A percentile compares a stretch with the other conserved stretches of the same genome.
Conservation (phyloP, 1,140 invertebrate genomes). For the Hycleus cichorii region DNA sequence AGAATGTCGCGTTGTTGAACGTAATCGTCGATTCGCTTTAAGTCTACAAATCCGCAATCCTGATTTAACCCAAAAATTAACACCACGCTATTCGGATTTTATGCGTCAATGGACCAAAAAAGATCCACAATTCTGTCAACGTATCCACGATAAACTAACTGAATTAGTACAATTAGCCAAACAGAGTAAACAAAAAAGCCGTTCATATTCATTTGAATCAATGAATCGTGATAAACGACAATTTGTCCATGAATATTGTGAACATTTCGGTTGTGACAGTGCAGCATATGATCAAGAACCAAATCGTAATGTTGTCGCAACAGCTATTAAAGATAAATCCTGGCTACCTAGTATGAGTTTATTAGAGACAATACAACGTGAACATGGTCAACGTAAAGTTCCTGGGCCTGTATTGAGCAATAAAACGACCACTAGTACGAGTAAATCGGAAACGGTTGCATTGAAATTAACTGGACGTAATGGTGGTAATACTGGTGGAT, state of each 20-base stretch:
- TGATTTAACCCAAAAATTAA: slow-evolving; percentile 70
- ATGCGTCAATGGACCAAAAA: slow-evolving; percentile 79
- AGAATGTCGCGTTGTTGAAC: slow-evolving; percentile 78
- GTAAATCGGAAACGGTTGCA: slow-evolving; percentile 28
- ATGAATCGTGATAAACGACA: slow-evolving; percentile 88
- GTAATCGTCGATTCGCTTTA: slow-evolving; percentile 79
- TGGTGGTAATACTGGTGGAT: background rate
- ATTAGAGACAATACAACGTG: slow-evolving; percentile 67
- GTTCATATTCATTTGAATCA: slow-evolving; percentile 79
- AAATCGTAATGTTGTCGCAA: slow-evolving; percentile 89
- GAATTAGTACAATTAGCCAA: slow-evolving; percentile 84
- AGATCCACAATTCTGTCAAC: slow-evolving; percentile 72
- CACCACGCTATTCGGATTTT: slow-evolving; percentile 79
- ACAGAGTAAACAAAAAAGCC: slow-evolving; percentile 51
- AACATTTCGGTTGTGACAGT: slow-evolving; percentile 90
- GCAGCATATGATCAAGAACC: slow-evolving; percentile 91
- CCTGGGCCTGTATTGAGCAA: slow-evolving; percentile 51
- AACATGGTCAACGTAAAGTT: slow-evolving; percentile 69
- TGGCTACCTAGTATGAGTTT: slow-evolving; percentile 81
- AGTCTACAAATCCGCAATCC: slow-evolving; percentile 88
- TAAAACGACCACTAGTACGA: background rate
- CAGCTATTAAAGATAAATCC: slow-evolving; percentile 62
- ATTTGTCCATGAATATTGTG: slow-evolving; percentile 88
- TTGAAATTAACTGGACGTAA: slow-evolving; percentile 21
- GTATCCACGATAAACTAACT: slow-evolving; percentile 76